A percentile compares a stretch with the other conserved stretches of the same genome.
phyloP scores from a whole-genome alignment of 2,888 invertebrate genomes.

The Ephialtes manifestator region DNA sequence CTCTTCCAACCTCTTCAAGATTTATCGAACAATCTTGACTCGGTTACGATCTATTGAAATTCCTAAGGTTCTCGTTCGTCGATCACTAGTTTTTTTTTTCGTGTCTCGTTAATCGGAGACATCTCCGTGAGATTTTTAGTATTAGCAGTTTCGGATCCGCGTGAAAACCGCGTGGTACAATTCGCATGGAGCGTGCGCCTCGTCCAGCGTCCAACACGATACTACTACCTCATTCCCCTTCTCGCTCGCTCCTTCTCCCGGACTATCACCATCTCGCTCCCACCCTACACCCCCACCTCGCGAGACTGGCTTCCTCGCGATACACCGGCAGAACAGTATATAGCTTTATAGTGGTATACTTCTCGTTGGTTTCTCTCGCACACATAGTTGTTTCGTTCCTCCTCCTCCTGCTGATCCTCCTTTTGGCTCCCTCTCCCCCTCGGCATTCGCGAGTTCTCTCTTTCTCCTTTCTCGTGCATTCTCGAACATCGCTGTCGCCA shows the following conservation, averaged over 20 bases:
- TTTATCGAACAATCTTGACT: neutral
- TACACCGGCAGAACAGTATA: slow-evolving; percentile 27
- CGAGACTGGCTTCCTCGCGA: slow-evolving; percentile 59
- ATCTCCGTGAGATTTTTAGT: slow-evolving; percentile 5
- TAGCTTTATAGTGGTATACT: neutral
- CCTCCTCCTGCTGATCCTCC: slow-evolving; percentile 70
- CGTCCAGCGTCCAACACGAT: slow-evolving; percentile 85
- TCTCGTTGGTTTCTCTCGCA: slow-evolving; percentile 61
- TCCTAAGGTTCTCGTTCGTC: neutral
- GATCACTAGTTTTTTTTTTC: neutral
- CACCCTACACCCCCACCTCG: slow-evolving; percentile 63
- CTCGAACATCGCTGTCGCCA: neutral
- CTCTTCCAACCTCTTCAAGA: neutral
- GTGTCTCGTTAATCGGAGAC: neutral
- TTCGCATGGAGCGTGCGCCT: slow-evolving; percentile 84
- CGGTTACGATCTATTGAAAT: neutral
- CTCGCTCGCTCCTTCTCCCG: slow-evolving; percentile 79
- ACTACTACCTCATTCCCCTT: slow-evolving; percentile 82
- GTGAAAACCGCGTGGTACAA: slow-evolving; percentile 75
- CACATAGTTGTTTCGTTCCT: slow-evolving; percentile 70
- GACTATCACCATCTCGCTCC: slow-evolving; percentile 73
- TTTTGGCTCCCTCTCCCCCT: slow-evolving; percentile 29
- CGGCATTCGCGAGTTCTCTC: slow-evolving; percentile 57
- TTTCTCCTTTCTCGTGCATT: slow-evolving; percentile 59
- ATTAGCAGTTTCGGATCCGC: slow-evolving; percentile 69